Evolutionary conservation across 2,113 vertebrate genomes (phyloP).

Genomic region (Xenopus tropicalis): DNA sequence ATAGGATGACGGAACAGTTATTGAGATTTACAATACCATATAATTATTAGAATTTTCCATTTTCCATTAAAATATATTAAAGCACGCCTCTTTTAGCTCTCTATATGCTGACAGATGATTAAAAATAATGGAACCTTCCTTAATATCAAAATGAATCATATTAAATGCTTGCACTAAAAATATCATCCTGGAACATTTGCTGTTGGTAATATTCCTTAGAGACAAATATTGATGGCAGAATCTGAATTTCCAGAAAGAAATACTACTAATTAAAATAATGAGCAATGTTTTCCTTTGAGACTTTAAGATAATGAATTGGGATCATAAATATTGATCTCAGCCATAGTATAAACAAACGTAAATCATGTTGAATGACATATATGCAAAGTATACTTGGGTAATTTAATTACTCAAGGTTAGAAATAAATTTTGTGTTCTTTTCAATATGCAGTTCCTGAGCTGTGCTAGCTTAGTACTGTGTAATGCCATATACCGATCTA

Average conservation of each 20-base stretch:
- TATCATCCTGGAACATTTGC: slow-evolving; percentile 25
- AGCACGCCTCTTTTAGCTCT: background rate
- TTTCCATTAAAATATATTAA: background rate
- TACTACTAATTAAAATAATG: slow-evolving; percentile 44
- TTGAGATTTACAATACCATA: background rate
- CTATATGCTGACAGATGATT: slow-evolving; percentile 3
- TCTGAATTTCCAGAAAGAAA: slow-evolving; percentile 32
- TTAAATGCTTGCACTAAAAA: slow-evolving; percentile 18
- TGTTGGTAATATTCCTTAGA: slow-evolving; percentile 10
- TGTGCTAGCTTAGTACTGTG: no score
- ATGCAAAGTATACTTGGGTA: slow-evolving; percentile 30
- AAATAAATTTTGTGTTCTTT: slow-evolving; percentile 22
- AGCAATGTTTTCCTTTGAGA: slow-evolving; percentile 35
- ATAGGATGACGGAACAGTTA: background rate
- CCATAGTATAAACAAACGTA: slow-evolving; percentile 39
- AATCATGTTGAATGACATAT: slow-evolving; percentile 41
- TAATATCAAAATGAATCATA: slow-evolving; percentile 18
- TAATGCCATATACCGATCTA: no score
- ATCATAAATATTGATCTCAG: slow-evolving; percentile 45
- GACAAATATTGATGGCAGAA: slow-evolving; percentile 36
- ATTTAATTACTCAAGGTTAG: slow-evolving; percentile 37
- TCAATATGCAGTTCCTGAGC: slow-evolving; percentile 8
- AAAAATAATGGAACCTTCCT: background rate
- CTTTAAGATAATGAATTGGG: slow-evolving; percentile 33
- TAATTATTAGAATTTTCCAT: background rate